Conservation (phyloP, 2,888 invertebrate genomes). For the Oscheius onirici region DNA sequence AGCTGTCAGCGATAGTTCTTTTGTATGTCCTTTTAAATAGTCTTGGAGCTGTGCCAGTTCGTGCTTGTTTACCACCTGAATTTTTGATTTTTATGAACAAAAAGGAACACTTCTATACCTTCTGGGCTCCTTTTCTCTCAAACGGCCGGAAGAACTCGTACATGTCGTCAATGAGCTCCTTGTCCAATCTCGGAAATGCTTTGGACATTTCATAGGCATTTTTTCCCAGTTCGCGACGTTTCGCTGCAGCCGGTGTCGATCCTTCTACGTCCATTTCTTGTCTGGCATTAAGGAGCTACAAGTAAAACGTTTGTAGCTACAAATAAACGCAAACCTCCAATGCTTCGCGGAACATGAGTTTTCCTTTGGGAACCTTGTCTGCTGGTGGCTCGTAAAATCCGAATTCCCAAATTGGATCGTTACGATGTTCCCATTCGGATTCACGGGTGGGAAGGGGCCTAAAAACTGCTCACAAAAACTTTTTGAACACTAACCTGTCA, state of each 20-base stretch:
- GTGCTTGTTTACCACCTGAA: constrained; percentile 55
- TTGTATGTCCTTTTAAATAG: constrained; percentile 47
- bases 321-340: constrained; percentile 51
- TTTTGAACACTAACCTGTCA: constrained; percentile 45
- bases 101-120: constrained; percentile 35
- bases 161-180: constrained; percentile 55
- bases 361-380: constrained; percentile 61
- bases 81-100: not conserved
- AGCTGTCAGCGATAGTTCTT: constrained; percentile 18
- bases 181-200: constrained; percentile 53
- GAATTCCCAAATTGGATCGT: constrained; percentile 65
- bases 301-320: not conserved
- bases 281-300: constrained; percentile 55
- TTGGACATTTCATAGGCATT: constrained; percentile 34
- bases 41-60: constrained; percentile 54
- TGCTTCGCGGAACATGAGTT: constrained; percentile 65
- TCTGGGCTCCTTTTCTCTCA: constrained; percentile 59
- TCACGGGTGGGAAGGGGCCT: constrained; percentile 61
- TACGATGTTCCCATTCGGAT: constrained; percentile 55
- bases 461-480: not conserved
- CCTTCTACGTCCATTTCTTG: constrained; percentile 45
- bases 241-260: constrained; percentile 26
- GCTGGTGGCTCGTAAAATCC: constrained; percentile 66
- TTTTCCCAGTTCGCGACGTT: constrained; percentile 27
- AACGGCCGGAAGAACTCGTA: constrained; percentile 67